Evolutionary conservation across 2,113 vertebrate genomes (phyloP).

Genomic region (Mystacornis crossleyi): DNA sequence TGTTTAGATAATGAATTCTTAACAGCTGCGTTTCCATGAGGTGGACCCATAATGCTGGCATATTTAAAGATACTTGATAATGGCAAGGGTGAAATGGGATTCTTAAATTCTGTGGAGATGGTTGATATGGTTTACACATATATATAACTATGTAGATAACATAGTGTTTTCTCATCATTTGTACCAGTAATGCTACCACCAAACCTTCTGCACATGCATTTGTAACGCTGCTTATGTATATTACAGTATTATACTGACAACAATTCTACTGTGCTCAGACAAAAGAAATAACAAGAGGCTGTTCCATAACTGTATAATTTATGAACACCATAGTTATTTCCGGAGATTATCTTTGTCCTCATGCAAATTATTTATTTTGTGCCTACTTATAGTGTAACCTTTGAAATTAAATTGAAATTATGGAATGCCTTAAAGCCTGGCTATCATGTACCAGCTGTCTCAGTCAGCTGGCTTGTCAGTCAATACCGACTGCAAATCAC

Average conservation of each 20-base stretch:
- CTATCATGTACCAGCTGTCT: constrained; percentile 49
- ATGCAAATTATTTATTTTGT: constrained; percentile 53
- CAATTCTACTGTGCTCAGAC: neutral
- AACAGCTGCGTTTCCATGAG: neutral
- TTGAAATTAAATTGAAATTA: constrained; percentile 59
- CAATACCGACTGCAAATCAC: constrained; percentile 38
- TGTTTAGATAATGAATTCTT: neutral
- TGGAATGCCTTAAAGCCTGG: constrained; percentile 29
- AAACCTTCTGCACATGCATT: neutral
- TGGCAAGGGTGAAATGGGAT: neutral
- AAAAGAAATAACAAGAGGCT: neutral
- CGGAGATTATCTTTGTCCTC: constrained; percentile 22
- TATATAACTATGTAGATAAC: neutral
- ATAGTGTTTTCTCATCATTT: neutral
- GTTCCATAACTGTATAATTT: constrained; percentile 1
- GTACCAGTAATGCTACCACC: neutral
- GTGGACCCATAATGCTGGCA: neutral
- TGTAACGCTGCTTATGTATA: neutral
- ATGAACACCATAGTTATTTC: neutral
- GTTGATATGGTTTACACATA: neutral
- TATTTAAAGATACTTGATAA: neutral
- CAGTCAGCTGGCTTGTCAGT: constrained; percentile 54
- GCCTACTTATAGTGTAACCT: constrained; percentile 1
- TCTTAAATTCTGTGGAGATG: neutral
- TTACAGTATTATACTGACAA: neutral